Evolutionary conservation across 2,113 vertebrate genomes (phyloP).

Genomic region (Protobothrops flavoviridis): DNA sequence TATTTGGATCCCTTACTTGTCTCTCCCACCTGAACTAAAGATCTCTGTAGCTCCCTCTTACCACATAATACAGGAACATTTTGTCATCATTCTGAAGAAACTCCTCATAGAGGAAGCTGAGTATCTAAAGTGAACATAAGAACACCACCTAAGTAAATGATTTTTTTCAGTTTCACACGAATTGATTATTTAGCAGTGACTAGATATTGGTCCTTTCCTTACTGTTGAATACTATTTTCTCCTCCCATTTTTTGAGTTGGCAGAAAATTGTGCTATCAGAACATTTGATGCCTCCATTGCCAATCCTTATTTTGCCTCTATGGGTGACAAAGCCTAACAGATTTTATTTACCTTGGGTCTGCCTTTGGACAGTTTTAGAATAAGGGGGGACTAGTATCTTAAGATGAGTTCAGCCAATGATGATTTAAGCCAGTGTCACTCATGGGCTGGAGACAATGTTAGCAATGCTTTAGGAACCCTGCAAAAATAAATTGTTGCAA

Average conservation of each 20-base stretch:
- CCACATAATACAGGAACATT: slow-evolving; percentile 68
- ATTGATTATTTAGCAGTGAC: not conserved
- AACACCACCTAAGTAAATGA: not conserved
- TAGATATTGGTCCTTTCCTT: not conserved
- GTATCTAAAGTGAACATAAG: slow-evolving; percentile 60
- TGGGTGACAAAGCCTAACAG: not conserved
- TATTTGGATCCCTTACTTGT: not conserved
- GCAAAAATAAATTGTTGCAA: not conserved
- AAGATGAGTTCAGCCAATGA: too few species aligned
- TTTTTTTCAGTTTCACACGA: not conserved
- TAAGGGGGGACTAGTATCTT: not conserved
- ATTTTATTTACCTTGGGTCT: not conserved
- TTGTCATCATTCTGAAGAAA: slow-evolving; percentile 68
- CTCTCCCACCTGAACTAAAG: not conserved
- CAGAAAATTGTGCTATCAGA: not conserved
- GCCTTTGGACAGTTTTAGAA: not conserved
- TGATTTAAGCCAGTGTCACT: too few species aligned
- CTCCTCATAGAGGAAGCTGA: slow-evolving; percentile 61
- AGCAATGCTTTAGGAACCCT: not conserved
- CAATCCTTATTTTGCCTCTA: not conserved
- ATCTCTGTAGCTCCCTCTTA: slow-evolving; percentile 34
- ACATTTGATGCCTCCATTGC: not conserved
- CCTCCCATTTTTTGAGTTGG: not conserved
- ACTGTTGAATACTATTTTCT: not conserved
- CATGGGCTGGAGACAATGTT: too few species aligned